phyloP scores from a whole-genome alignment of 2,113 vertebrate species.

The Lonchura striata region DNA sequence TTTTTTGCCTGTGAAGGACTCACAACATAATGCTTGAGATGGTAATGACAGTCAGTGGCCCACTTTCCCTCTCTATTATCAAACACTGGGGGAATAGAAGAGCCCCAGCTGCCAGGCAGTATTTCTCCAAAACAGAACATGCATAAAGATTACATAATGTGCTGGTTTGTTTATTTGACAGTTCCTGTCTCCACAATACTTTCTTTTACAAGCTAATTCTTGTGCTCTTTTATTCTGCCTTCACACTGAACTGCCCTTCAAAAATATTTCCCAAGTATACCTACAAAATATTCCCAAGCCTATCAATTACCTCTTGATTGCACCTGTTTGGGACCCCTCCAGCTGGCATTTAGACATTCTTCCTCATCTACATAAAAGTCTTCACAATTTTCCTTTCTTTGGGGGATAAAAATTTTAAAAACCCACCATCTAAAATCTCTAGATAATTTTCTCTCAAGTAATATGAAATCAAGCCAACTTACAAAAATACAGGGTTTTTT shows the following conservation, averaged over 20 bases:
- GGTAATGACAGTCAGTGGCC: not conserved
- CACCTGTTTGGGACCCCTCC: not conserved
- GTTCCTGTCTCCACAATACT: not conserved
- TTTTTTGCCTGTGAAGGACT: not conserved
- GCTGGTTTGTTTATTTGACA: not conserved
- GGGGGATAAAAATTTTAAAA: not conserved
- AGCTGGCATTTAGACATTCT: not conserved
- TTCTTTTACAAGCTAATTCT: not conserved
- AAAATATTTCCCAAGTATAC: not conserved
- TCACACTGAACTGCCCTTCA: not conserved
- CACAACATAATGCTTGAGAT: not conserved
- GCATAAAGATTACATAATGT: constrained; percentile 9
- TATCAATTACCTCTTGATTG: not conserved
- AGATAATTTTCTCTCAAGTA: not conserved
- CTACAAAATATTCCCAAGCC: not conserved
- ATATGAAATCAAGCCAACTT: not conserved
- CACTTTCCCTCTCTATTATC: not conserved
- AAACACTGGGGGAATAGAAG: not conserved
- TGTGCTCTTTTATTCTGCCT: not conserved
- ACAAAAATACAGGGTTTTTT: not conserved
- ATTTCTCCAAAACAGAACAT: not conserved
- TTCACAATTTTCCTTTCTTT: not conserved
- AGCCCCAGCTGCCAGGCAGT: constrained; percentile 12
- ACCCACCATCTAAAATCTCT: not conserved
- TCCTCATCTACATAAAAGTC: not conserved